Evolutionary conservation across 2,888 invertebrate species (phyloP).

Genomic region (Conistra vaccinii): DNA sequence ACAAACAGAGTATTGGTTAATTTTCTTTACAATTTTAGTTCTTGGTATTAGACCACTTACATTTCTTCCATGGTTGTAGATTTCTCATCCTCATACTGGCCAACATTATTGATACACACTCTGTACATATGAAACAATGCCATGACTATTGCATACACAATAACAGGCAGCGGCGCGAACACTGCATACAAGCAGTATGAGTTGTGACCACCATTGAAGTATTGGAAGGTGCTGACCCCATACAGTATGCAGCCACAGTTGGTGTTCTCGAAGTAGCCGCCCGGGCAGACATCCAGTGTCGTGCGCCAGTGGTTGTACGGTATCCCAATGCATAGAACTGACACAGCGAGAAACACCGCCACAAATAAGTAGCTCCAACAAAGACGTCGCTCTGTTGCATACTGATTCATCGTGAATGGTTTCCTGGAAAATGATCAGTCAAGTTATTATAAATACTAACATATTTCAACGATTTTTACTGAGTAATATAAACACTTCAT

Average conservation of each 20-base stretch:
- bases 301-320: conserved; percentile 93
- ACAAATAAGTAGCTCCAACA: conserved; percentile 82
- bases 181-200: conserved; percentile 93
- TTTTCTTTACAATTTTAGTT: neutral
- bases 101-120: conserved; percentile 91
- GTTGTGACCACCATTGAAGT: conserved; percentile 92
- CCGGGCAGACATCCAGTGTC: conserved; percentile 92
- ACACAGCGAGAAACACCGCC: conserved; percentile 76
- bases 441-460: neutral
- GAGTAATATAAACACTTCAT: neutral
- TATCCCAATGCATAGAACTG: conserved; percentile 90
- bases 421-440: conserved; percentile 3
- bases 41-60: conserved; percentile 73
- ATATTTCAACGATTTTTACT: neutral
- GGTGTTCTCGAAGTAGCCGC: conserved; percentile 89
- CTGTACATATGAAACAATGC: conserved; percentile 93
- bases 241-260: conserved; percentile 93
- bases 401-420: conserved; percentile 81
- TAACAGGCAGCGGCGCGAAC: conserved; percentile 92
- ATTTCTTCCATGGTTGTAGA: conserved; percentile 88
- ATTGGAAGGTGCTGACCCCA: conserved; percentile 91
- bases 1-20: neutral
- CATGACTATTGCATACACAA: conserved; percentile 92
- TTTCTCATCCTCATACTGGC: conserved; percentile 88
- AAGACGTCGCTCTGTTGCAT: conserved; percentile 82